These are phyloP conservation scores for Limonius californicus DNA, from an alignment of 1,140 invertebrate genomes.

Conservation along the genomic window DNA sequence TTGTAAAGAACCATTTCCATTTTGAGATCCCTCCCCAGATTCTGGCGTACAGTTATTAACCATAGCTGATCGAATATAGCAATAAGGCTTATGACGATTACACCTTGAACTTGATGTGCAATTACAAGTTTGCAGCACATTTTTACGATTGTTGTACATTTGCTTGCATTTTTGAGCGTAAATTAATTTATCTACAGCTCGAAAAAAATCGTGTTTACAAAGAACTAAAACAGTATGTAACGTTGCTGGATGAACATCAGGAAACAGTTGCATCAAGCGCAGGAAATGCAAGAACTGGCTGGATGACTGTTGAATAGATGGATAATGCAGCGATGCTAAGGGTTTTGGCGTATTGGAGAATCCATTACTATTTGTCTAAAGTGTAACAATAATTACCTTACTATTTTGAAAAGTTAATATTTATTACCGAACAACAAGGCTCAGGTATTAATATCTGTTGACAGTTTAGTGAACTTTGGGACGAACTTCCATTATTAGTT, in stretches of 20 bases:
- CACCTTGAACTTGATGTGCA: not conserved
- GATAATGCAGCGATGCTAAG: not conserved
- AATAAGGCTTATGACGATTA: not conserved
- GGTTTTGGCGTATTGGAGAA: not conserved
- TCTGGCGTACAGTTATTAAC: not conserved
- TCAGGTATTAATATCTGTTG: not conserved
- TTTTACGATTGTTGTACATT: not conserved
- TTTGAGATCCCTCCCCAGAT: not conserved
- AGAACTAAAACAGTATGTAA: conserved; percentile 39
- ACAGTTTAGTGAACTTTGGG: not conserved
- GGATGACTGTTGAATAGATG: conserved; percentile 25
- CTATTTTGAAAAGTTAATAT: too few relatives aligned
- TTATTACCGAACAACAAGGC: too few relatives aligned
- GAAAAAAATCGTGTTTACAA: conserved; percentile 41
- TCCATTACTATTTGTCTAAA: not conserved
- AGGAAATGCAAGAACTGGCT: conserved; percentile 43
- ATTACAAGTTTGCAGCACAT: not conserved
- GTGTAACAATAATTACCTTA: not conserved
- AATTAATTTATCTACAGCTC: conserved; percentile 41
- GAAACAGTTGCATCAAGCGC: conserved; percentile 44
- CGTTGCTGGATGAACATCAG: conserved; percentile 42
- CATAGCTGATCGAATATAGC: not conserved
- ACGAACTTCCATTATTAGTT: not conserved
- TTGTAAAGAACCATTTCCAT: not conserved
- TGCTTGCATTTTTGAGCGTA: conserved; percentile 35